Conservation (phyloP, 2,888 invertebrate species). For the Rhaphigaster nebulosa region DNA sequence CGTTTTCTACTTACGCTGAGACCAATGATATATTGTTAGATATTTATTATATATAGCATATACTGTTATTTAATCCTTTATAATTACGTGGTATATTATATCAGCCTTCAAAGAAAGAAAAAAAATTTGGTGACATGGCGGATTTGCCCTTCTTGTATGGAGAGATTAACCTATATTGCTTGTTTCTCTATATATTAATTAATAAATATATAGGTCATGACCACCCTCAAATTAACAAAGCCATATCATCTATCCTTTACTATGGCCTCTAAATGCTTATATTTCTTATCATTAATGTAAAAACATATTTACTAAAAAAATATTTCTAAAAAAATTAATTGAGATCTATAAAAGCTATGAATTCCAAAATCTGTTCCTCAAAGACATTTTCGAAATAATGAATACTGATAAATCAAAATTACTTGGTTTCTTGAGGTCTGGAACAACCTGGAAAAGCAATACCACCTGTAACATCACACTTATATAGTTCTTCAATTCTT, state of each 20-base stretch:
- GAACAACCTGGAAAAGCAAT: slow-evolving; percentile 67
- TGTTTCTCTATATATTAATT: not conserved
- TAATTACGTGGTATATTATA: too few species aligned
- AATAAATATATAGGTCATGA: not conserved
- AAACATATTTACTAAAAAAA: slow-evolving; percentile 7
- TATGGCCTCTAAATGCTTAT: not conserved
- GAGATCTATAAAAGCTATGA: slow-evolving; percentile 38
- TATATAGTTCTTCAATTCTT: slow-evolving; percentile 66
- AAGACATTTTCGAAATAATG: not conserved
- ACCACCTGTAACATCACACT: slow-evolving; percentile 67
- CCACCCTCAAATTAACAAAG: not conserved
- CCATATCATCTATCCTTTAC: not conserved
- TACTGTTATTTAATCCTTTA: too few species aligned
- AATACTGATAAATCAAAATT: slow-evolving; percentile 43
- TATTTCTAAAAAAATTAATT: slow-evolving; percentile 8
- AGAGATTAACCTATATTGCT: too few species aligned
- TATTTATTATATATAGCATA: too few species aligned
- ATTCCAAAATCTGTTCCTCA: not conserved
- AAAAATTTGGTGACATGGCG: too few species aligned
- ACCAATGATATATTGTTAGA: too few species aligned
- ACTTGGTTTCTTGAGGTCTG: slow-evolving; percentile 65
- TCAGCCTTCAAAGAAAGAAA: too few species aligned
- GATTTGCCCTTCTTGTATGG: too few species aligned
- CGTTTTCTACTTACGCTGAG: too few species aligned
- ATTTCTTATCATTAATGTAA: not conserved